Evolutionary conservation across 2,797 vertebrate species (phyloP).

Genomic region (Lagorchestes hirsutus): DNA sequence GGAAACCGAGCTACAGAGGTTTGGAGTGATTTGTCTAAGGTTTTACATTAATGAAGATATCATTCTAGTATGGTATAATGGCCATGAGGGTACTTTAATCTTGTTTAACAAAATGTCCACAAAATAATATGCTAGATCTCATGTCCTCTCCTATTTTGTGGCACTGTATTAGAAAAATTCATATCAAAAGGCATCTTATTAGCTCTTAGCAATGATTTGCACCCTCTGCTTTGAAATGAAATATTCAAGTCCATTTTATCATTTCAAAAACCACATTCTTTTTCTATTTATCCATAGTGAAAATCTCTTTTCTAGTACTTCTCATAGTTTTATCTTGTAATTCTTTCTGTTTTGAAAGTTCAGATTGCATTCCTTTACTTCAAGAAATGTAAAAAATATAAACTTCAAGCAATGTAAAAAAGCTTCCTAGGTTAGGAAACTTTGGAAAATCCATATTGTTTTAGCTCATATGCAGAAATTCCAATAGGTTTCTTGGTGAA

Average conservation of each 20-base stretch:
- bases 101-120: background rate
- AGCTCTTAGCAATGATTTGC: background rate
- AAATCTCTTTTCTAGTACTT: background rate
- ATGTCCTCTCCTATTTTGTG: background rate
- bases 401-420: no score
- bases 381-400: background rate
- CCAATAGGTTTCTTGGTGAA: background rate
- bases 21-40: background rate
- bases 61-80: background rate
- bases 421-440: slow-evolving; percentile 11
- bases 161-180: background rate
- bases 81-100: background rate
- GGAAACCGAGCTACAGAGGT: background rate
- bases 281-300: background rate
- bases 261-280: background rate
- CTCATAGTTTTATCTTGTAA: background rate
- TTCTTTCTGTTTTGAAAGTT: background rate
- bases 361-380: background rate
- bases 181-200: background rate
- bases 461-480: slow-evolving; percentile 26
- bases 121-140: background rate
- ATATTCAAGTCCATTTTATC: background rate
- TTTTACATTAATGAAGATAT: background rate
- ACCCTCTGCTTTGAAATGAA: background rate
- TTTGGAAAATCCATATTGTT: slow-evolving; percentile 44